phyloP scores from a whole-genome alignment of 2,113 vertebrate species.

The Antigone vipio region DNA sequence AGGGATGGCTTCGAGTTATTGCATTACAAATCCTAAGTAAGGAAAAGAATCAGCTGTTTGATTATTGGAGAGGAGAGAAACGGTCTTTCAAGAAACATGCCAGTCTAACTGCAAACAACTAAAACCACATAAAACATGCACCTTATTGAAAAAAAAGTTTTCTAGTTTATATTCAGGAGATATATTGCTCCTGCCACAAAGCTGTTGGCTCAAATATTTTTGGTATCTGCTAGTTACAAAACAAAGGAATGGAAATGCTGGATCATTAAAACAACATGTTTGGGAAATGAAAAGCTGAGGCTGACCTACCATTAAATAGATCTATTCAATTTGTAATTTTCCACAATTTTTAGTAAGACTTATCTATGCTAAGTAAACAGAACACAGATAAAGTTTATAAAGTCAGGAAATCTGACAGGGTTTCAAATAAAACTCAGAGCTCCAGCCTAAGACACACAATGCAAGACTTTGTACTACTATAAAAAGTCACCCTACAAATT shows the following conservation, averaged over 20 bases:
- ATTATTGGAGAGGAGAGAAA: neutral
- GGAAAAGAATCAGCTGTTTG: neutral
- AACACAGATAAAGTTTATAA: neutral
- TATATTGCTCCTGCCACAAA: neutral
- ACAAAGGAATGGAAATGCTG: neutral
- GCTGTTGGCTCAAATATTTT: neutral
- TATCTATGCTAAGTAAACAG: neutral
- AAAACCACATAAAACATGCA: neutral
- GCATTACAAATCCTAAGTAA: slow-evolving; percentile 85
- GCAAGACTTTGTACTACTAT: neutral
- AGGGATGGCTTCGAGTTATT: slow-evolving; percentile 92
- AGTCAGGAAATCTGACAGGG: neutral
- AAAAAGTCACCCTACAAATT: neutral
- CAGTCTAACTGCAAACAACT: neutral
- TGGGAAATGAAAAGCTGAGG: neutral
- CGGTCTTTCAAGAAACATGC: neutral
- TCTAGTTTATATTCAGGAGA: neutral
- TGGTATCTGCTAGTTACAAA: neutral
- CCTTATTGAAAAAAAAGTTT: neutral
- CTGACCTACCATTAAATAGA: neutral
- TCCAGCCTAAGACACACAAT: neutral
- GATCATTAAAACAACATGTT: neutral
- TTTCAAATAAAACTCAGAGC: neutral
- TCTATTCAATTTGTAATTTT: neutral
- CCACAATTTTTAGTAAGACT: neutral